Evolutionary conservation across 2,888 invertebrate species (phyloP), one percentile per base, ranked within the genome.

Genomic region (Spodoptera picta): DNA sequence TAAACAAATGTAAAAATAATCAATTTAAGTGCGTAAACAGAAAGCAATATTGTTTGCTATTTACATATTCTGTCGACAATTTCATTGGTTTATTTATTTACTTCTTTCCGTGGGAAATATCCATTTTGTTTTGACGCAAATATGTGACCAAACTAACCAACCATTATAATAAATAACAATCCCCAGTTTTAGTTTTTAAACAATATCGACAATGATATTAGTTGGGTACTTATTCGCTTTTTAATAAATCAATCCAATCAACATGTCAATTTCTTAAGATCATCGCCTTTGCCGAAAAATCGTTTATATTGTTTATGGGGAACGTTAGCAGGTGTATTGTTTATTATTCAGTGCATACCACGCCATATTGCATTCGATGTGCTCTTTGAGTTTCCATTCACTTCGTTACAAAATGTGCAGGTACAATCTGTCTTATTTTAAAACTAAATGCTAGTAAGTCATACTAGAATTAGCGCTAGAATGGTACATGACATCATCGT

Each of bases 361-460:
- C 23, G 59, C 27, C 7, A 31, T 47, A 27, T 63, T 53, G 50
- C 48, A 63, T 46, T 60, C 41, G 45, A 49, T 51, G 59, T 67
- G 68, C 48, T 72, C 68, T 58, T 73, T 51, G 36, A 43, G 24
- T 49, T 60, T 50, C 60, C 73, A 68, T 68, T 72, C 73, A 42
- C 60, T 72, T 59, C 31, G 41, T 59, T 66, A 59, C 61, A 36
- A 65, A 57, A 70, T 63, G n/a, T 43, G 12, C 45, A 24, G 3
- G 27, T 55, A 14, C 36, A 3, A 44, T 53, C 49, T 31, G 19
- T 23, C 23, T 48, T 60, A 53, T 60, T 52, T 42, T 44, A 45
- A 48, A 24, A 53, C 12, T 61, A 49, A 55, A 58, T 66, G 45
- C 42, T 51, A 61, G 36, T 43, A n/a, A 23, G 3, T 43, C 41